phyloP scores from a whole-genome alignment of 53 echinoderm and acorn worm species.

The Zoroaster sp. region DNA sequence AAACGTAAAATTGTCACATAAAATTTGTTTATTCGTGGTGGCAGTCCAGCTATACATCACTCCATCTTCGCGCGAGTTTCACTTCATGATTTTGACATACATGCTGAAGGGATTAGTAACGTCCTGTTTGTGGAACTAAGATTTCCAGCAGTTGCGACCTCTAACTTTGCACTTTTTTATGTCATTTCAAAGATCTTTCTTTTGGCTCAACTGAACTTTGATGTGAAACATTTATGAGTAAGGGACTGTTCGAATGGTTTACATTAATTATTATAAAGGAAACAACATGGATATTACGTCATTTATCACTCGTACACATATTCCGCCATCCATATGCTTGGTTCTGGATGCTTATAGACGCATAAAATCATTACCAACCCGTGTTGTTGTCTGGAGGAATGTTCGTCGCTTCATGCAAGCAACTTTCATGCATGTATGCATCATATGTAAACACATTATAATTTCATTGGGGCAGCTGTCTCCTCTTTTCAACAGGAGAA shows the following conservation, averaged over 20 bases:
- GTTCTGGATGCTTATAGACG: not conserved
- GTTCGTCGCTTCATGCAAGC: not conserved
- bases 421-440: not conserved
- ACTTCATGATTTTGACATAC: not conserved
- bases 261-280: not conserved
- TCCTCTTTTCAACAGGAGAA: constrained; percentile 28
- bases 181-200: not conserved
- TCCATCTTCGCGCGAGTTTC: not conserved
- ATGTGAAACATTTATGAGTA: not conserved
- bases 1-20: too few relatives aligned
- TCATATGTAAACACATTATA: constrained; percentile 45
- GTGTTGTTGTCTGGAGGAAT: not conserved
- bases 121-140: constrained; percentile 32
- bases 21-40: not conserved
- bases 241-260: not conserved
- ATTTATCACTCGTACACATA: not conserved
- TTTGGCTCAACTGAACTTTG: not conserved
- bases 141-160: constrained; percentile 13
- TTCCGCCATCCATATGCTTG: not conserved
- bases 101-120: constrained; percentile 9
- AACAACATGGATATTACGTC: not conserved
- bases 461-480: constrained; percentile 47
- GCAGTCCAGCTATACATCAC: not conserved
- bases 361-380: not conserved
- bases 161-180: constrained; percentile 2